Conservation (phyloP, 2,888 invertebrate genomes). For the Nomada goodeniana region DNA sequence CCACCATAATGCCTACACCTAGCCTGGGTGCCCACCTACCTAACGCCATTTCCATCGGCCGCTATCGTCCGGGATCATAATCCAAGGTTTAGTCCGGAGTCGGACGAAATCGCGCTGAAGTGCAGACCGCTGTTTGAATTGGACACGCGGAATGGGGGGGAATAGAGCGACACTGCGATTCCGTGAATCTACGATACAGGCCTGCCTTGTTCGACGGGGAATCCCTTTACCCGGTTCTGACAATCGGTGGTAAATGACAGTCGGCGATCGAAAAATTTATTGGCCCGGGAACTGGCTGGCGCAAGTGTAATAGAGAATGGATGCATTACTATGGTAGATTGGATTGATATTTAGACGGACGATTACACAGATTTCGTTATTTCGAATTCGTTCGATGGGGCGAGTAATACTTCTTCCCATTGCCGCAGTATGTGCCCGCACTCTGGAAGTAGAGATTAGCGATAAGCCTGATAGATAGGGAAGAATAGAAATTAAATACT, state of each 20-base stretch:
- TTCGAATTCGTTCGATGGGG: too few relatives aligned
- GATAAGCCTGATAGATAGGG: too few relatives aligned
- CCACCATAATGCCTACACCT: conserved; percentile 77
- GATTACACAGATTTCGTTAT: too few relatives aligned
- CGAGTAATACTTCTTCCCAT: too few relatives aligned
- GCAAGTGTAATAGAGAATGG: too few relatives aligned
- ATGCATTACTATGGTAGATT: too few relatives aligned
- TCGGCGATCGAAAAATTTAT: background rate
- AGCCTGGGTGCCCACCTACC: conserved; percentile 69
- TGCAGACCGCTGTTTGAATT: conserved; percentile 49
- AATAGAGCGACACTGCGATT: conserved; percentile 29
- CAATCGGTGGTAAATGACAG: background rate
- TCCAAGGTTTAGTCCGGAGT: conserved; percentile 68
- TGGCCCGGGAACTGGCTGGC: background rate
- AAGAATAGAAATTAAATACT: too few relatives aligned
- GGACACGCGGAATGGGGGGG: conserved; percentile 43
- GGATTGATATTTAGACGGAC: too few relatives aligned
- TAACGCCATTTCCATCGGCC: conserved; percentile 75
- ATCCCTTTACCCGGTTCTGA: conserved; percentile 7
- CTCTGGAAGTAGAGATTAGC: too few relatives aligned
- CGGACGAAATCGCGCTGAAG: conserved; percentile 68
- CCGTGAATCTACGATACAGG: conserved; percentile 3
- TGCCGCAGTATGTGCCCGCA: too few relatives aligned
- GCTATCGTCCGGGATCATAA: conserved; percentile 75
- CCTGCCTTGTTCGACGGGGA: conserved; percentile 5